Evolutionary conservation across 2,113 vertebrate species (phyloP).

Genomic region (Lethenteron camtschaticum): DNA sequence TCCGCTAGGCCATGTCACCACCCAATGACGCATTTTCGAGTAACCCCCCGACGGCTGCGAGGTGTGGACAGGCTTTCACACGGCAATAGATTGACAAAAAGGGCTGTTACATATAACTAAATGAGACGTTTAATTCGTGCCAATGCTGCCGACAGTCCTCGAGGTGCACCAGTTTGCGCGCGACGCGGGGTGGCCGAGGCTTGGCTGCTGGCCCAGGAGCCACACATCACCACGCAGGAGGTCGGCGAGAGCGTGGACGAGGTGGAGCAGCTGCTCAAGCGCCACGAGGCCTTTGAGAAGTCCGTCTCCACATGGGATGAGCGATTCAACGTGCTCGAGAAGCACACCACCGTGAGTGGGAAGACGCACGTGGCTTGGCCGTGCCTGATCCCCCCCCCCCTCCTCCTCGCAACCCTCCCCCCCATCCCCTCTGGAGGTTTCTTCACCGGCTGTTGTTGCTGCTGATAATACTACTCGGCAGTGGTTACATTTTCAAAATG

Average conservation of each 20-base stretch:
- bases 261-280: slow-evolving; percentile 83
- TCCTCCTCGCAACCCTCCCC: no score
- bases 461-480: background rate
- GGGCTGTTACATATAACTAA: no score
- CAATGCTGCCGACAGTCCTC: slow-evolving; percentile 35
- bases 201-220: slow-evolving; percentile 85
- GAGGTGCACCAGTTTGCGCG: slow-evolving; percentile 92
- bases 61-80: no score
- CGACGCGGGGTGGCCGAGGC: slow-evolving; percentile 74
- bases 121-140: background rate
- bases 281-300: slow-evolving; percentile 88
- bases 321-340: slow-evolving; percentile 67
- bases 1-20: no score
- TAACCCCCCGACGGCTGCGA: no score
- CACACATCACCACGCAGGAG: slow-evolving; percentile 64
- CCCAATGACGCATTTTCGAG: no score
- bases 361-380: no score
- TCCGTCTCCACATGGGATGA: slow-evolving; percentile 91
- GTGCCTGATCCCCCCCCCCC: no score
- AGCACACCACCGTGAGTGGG: slow-evolving; percentile 58
- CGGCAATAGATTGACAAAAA: no score
- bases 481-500: background rate
- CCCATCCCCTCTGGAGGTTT: no score
- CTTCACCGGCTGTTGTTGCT: no score
- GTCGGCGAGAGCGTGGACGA: slow-evolving; percentile 76